A percentile compares a stretch with the other conserved stretches of the same genome.
phyloP scores from a whole-genome alignment of 2,888 invertebrate species.

The Ceriagrion tenellum region DNA sequence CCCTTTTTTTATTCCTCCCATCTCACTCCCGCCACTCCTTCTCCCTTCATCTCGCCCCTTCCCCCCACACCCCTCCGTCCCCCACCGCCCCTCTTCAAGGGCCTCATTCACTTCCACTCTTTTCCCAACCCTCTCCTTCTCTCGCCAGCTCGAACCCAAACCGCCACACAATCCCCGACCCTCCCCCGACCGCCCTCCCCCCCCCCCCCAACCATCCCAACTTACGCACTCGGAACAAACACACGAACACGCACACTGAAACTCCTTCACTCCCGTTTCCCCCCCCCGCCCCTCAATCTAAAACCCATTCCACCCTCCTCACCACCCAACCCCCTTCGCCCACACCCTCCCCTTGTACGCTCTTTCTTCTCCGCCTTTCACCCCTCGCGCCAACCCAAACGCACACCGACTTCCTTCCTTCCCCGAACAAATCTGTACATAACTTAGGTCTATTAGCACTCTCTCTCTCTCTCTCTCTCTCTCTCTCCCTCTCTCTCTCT shows the following conservation, averaged over 20 bases:
- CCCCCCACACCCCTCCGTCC: neutral
- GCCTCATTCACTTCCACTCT: neutral
- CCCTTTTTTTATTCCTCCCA: neutral
- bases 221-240: neutral
- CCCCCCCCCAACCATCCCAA: neutral
- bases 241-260: neutral
- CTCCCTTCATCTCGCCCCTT: neutral
- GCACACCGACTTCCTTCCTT: neutral
- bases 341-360: neutral
- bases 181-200: neutral
- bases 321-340: neutral
- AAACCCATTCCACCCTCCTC: neutral
- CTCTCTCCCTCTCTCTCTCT: too few species aligned
- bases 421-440: neutral
- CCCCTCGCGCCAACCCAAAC: neutral
- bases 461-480: too few species aligned
- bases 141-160: neutral
- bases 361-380: neutral
- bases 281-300: too few species aligned
- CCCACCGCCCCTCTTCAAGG: neutral
- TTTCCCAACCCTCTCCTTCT: neutral
- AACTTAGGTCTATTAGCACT: neutral
- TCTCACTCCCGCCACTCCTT: neutral
- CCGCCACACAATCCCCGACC: neutral
- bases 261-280: neutral